Evolutionary conservation across 2,888 invertebrate genomes (phyloP).

Genomic region (Drosophila nr. fundita): DNA sequence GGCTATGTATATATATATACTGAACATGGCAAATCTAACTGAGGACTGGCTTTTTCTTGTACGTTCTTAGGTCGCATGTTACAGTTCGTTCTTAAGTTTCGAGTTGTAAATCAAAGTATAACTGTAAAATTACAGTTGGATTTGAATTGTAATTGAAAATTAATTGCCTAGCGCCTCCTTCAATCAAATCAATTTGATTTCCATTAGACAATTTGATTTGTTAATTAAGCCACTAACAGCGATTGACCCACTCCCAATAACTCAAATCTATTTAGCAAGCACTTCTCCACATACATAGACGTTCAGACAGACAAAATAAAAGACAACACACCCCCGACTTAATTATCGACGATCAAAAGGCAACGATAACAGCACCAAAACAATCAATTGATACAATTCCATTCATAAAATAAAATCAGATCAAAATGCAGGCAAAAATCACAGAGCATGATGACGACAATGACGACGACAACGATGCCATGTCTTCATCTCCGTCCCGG

Average conservation of each 20-base stretch:
- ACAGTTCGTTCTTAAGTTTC: not conserved
- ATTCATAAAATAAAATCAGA: constrained; percentile 79
- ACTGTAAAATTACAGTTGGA: not conserved
- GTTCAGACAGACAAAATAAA: constrained; percentile 4
- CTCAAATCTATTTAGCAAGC: constrained; percentile 64
- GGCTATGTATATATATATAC: not conserved
- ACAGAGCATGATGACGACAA: constrained; percentile 47
- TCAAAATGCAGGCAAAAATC: constrained; percentile 76
- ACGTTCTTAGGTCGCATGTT: not conserved
- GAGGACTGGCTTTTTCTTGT: not conserved
- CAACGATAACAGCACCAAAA: constrained; percentile 78
- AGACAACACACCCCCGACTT: constrained; percentile 62
- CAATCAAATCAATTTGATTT: constrained; percentile 60
- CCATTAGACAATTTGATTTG: constrained; percentile 68
- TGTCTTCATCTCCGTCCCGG: constrained; percentile 32
- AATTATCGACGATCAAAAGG: constrained; percentile 77
- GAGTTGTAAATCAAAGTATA: no score
- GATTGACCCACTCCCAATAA: constrained; percentile 59
- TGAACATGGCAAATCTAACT: not conserved
- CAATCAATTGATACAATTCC: constrained; percentile 80
- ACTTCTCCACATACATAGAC: constrained; percentile 6
- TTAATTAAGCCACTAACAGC: constrained; percentile 58
- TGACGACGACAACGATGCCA: constrained; percentile 1
- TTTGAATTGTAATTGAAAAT: constrained; percentile 25
- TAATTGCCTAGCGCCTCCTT: constrained; percentile 35